A percentile compares a stretch with the other conserved stretches of the same genome.
Evolutionary conservation across 2,888 invertebrate species (phyloP).

Genomic region (Halictus ligatus): DNA sequence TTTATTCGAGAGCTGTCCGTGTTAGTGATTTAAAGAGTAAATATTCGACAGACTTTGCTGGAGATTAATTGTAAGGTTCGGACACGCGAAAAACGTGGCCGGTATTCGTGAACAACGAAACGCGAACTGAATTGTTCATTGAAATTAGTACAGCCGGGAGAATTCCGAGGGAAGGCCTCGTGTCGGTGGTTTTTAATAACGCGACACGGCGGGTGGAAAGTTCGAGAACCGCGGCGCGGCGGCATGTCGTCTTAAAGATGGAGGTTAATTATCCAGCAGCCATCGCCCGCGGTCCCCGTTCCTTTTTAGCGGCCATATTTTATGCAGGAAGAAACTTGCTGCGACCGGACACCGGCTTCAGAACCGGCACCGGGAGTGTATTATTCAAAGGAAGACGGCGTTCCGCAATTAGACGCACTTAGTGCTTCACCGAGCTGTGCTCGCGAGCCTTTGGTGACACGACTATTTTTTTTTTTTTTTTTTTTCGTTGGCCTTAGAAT

Average conservation of each 20-base stretch:
- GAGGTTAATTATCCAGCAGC: slow-evolving; percentile 38
- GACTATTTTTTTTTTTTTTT: too few species aligned
- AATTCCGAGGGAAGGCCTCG: neutral
- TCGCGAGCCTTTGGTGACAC: slow-evolving; percentile 23
- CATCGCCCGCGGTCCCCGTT: slow-evolving; percentile 16
- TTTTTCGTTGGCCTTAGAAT: neutral
- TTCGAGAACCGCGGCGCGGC: slow-evolving; percentile 6
- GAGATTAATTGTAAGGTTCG: too few species aligned
- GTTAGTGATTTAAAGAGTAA: neutral
- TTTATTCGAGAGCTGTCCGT: neutral
- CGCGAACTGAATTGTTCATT: too few species aligned
- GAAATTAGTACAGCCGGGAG: too few species aligned
- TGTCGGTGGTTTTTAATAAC: slow-evolving; percentile 32
- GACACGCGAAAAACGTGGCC: too few species aligned
- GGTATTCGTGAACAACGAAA: too few species aligned
- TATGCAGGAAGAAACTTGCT: slow-evolving; percentile 19
- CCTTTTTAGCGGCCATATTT: slow-evolving; percentile 21
- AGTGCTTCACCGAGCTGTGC: slow-evolving; percentile 19
- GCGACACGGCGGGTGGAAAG: slow-evolving; percentile 26
- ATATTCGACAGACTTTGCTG: neutral
- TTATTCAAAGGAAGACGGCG: slow-evolving; percentile 52
- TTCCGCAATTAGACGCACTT: slow-evolving; percentile 47
- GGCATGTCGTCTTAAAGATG: slow-evolving; percentile 22
- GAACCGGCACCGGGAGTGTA: slow-evolving; percentile 20
- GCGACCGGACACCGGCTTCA: slow-evolving; percentile 9